These are phyloP conservation scores for Stenopsyche tienmushanensis DNA, from an alignment of 1,140 invertebrate species.

Conservation along the genomic window DNA sequence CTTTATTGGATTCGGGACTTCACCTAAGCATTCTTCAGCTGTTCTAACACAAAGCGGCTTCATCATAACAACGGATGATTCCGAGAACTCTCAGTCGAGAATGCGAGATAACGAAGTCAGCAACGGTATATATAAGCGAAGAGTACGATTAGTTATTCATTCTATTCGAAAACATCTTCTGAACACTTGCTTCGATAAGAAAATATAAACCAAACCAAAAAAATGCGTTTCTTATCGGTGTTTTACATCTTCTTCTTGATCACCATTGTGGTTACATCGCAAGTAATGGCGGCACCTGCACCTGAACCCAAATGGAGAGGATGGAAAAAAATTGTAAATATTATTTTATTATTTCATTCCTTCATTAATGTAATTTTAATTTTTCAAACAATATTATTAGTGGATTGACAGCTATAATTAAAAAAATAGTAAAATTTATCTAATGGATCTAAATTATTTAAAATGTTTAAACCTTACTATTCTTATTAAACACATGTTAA, in stretches of 20 bases:
- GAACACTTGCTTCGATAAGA: background rate
- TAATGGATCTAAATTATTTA: too few species aligned
- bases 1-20: too few species aligned
- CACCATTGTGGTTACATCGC: constrained; percentile 10
- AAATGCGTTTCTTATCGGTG: constrained; percentile 20
- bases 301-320: constrained; percentile 40
- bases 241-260: constrained; percentile 30
- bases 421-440: too few species aligned
- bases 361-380: background rate
- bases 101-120: too few species aligned
- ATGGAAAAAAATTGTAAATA: constrained; percentile 48
- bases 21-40: too few species aligned
- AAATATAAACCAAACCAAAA: background rate
- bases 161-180: background rate
- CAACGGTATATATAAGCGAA: too few species aligned
- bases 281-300: constrained; percentile 22
- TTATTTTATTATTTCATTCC: background rate
- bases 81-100: too few species aligned
- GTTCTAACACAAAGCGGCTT: too few species aligned
- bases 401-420: background rate
- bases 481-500: constrained; percentile 3
- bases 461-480: too few species aligned
- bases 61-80: too few species aligned
- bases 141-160: background rate
- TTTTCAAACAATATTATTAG: constrained; percentile 4